These are phyloP conservation scores for Taphrorychus bicolor DNA, from an alignment of 2,888 invertebrate genomes.

Conservation along the genomic window DNA sequence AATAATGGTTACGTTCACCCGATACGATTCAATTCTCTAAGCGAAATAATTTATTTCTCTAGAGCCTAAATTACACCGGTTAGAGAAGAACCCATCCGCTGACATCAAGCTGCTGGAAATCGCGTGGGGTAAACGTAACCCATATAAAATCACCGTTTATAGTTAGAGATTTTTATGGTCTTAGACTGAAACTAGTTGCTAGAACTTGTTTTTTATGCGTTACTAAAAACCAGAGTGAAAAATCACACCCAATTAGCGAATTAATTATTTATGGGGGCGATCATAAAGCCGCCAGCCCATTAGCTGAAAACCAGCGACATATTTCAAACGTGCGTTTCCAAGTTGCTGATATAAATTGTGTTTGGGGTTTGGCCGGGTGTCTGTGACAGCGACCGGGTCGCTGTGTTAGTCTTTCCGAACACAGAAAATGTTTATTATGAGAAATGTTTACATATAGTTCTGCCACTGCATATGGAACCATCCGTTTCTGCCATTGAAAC, in stretches of 20 bases:
- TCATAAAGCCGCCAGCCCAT: slow-evolving; percentile 15
- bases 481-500: background rate
- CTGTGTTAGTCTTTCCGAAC: slow-evolving; percentile 15
- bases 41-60: too few relatives aligned
- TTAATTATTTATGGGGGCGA: slow-evolving; percentile 20
- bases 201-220: too few relatives aligned
- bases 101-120: too few relatives aligned
- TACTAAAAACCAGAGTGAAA: too few relatives aligned
- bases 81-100: too few relatives aligned
- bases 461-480: slow-evolving; percentile 6
- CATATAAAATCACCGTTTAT: too few relatives aligned
- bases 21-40: too few relatives aligned
- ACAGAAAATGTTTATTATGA: slow-evolving; percentile 26
- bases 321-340: slow-evolving; percentile 32
- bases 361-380: slow-evolving; percentile 28
- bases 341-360: slow-evolving; percentile 29
- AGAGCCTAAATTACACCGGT: too few relatives aligned
- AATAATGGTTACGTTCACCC: too few relatives aligned
- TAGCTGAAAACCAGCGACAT: slow-evolving; percentile 21
- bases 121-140: too few relatives aligned
- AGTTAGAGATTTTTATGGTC: too few relatives aligned
- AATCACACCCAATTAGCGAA: slow-evolving; percentile 11
- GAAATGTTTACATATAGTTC: slow-evolving; percentile 22
- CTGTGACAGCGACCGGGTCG: slow-evolving; percentile 24
- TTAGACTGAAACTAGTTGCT: too few relatives aligned